A percentile compares a stretch with the other conserved stretches of the same genome.
These are phyloP conservation scores for Drosophila kokeensis DNA, from an alignment of 2,888 invertebrate species.

Conservation along the genomic window DNA sequence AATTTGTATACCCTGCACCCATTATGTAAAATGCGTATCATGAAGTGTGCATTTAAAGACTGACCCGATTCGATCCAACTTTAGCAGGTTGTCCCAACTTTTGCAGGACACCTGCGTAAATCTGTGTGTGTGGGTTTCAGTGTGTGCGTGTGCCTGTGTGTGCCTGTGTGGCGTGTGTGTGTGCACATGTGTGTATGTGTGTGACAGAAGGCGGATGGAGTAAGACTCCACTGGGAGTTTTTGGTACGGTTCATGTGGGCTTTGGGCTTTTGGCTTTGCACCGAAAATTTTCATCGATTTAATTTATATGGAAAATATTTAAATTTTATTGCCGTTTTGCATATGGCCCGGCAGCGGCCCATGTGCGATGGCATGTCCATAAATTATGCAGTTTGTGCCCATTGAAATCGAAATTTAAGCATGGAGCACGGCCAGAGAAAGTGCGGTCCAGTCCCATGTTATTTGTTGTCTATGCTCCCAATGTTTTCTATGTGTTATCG, in stretches of 20 bases:
- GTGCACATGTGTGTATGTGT: slow-evolving; percentile 9
- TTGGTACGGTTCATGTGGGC: slow-evolving; percentile 20
- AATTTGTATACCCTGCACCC: slow-evolving; percentile 3
- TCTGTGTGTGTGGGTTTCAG: not conserved
- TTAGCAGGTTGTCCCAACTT: slow-evolving; percentile 4
- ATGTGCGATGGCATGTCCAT: slow-evolving; percentile 45
- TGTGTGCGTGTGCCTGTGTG: not conserved
- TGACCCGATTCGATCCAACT: slow-evolving; percentile 6
- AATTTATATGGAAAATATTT: slow-evolving; percentile 78
- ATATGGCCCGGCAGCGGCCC: slow-evolving; percentile 56
- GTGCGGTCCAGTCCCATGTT: slow-evolving; percentile 27
- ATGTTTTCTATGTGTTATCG: slow-evolving; percentile 18
- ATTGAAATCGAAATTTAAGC: slow-evolving; percentile 74
- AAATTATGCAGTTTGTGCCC: slow-evolving; percentile 66
- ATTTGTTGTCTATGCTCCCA: slow-evolving; percentile 30
- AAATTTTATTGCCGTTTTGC: slow-evolving; percentile 77
- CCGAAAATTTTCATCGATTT: slow-evolving; percentile 74
- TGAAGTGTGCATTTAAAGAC: not conserved
- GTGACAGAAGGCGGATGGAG: slow-evolving; percentile 18
- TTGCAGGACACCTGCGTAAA: slow-evolving; percentile 6
- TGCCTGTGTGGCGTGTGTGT: not conserved
- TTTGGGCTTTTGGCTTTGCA: slow-evolving; percentile 53
- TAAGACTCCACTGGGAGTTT: slow-evolving; percentile 43
- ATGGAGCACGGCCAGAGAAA: slow-evolving; percentile 35
- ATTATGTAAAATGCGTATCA: not conserved